phyloP scores from a whole-genome alignment of 2,888 invertebrate species.

The Lamellibrachia satsuma region DNA sequence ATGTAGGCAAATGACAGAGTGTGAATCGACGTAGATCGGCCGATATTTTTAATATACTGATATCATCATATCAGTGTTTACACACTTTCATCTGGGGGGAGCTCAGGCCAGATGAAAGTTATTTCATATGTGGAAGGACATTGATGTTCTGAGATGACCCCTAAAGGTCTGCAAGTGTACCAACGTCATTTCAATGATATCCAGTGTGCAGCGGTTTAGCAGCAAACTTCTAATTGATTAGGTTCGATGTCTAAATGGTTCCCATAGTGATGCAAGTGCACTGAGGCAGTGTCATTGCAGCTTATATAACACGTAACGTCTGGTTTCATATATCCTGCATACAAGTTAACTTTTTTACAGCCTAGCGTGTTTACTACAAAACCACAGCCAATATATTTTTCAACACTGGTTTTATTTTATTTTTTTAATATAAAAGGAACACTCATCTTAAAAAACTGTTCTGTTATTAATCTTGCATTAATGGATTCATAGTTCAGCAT shows the following conservation, averaged over 20 bases:
- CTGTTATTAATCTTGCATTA: background rate
- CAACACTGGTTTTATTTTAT: background rate
- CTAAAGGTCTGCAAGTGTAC: no score
- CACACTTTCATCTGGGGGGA: no score
- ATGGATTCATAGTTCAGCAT: background rate
- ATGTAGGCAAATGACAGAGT: no score
- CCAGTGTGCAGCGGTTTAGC: background rate
- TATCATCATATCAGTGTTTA: no score
- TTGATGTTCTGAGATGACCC: no score
- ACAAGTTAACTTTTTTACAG: background rate
- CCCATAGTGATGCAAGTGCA: background rate
- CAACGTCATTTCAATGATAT: background rate
- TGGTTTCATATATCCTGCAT: background rate
- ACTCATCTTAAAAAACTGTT: background rate
- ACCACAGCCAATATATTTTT: background rate
- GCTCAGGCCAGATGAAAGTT: no score
- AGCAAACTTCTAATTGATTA: background rate
- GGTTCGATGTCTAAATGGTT: background rate
- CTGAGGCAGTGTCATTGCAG: background rate
- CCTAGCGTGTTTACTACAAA: background rate
- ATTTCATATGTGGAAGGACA: no score
- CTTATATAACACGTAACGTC: background rate
- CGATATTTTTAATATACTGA: no score
- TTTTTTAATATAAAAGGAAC: background rate
- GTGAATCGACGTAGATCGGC: no score